Evolutionary conservation across 2,888 invertebrate genomes (phyloP), one percentile per base, ranked within the genome.

Genomic region (Drosophila anomalata): DNA sequence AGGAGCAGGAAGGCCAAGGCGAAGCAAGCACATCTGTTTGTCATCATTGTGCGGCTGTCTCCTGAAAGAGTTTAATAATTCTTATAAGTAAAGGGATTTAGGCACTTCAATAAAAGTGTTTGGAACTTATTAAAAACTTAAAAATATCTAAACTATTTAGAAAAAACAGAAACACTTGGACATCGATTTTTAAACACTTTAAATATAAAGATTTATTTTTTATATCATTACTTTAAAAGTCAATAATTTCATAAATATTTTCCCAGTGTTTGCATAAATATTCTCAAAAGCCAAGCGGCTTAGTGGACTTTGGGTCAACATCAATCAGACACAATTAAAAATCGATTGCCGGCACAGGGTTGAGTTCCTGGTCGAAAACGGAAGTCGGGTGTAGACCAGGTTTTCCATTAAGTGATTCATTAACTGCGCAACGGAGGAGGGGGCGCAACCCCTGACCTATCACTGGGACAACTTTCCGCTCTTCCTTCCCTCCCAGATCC

Each of bases 381-480:
- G 87, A 81, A 87, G 79, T 74, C 67, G 68, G 76, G 62, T 67
- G 68, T 58, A 74, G 68, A 67, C 65, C 36, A 58, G 77, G 71
- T 77, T 84, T 87, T 78, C 87, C 87, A 84, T 84, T 84, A 87
- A 76, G 77, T 84, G 83, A 84, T 84, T 88, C 88, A 84, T 84
- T 84, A 84, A 84, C 80, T 77, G 78, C 69, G 46, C 83, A 70
- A 71, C 70, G 69, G 63, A 70, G 65, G 67, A 54, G 31, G 20
- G 11, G 41, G 22, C 12, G 20, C 46, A 24, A 3, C 31, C 39
- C 31, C 62, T 17, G 42, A 11, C 42, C 20, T 11, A 20, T 42
- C 42, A 31, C 33, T 33, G 33, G 9, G 6, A 1, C 8, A 20
- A 31, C 14, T n/a, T 22, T n/a, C 31, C 36, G 12, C 36, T 20